Evolutionary conservation across 2,797 vertebrate genomes (phyloP).

Genomic region (Limosa lapponica): DNA sequence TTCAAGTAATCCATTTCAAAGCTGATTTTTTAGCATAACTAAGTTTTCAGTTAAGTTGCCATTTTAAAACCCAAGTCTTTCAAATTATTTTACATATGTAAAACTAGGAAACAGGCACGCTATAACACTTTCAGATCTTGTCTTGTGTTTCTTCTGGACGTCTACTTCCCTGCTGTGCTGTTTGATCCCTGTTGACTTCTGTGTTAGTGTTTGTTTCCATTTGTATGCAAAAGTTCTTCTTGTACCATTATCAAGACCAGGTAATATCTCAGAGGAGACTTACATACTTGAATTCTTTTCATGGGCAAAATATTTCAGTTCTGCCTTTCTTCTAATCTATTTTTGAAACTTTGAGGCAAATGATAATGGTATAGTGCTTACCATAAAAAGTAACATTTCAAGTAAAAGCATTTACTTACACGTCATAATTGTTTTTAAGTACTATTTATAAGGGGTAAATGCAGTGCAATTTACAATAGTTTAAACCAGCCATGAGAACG

Average conservation of each 20-base stretch:
- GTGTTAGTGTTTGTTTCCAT: neutral
- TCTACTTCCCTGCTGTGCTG: neutral
- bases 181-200: neutral
- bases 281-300: neutral
- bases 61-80: neutral
- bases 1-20: neutral
- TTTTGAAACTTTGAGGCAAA: neutral
- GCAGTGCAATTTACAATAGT: constrained; percentile 2
- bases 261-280: neutral
- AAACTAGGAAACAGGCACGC: neutral
- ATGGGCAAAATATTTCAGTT: neutral
- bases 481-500: constrained; percentile 23
- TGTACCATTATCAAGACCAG: neutral
- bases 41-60: neutral
- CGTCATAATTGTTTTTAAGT: constrained; percentile 53
- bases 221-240: neutral
- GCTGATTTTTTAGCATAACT: neutral
- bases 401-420: constrained; percentile 36
- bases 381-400: neutral
- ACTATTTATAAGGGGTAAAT: constrained; percentile 9
- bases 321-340: neutral
- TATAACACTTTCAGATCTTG: neutral
- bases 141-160: neutral
- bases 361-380: neutral
- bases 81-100: neutral